Percentiles rank a stretch among this genome's conserved stretches.
phyloP scores from a whole-genome alignment of 1,140 invertebrate genomes.

The Neoseiulus cucumeris region DNA sequence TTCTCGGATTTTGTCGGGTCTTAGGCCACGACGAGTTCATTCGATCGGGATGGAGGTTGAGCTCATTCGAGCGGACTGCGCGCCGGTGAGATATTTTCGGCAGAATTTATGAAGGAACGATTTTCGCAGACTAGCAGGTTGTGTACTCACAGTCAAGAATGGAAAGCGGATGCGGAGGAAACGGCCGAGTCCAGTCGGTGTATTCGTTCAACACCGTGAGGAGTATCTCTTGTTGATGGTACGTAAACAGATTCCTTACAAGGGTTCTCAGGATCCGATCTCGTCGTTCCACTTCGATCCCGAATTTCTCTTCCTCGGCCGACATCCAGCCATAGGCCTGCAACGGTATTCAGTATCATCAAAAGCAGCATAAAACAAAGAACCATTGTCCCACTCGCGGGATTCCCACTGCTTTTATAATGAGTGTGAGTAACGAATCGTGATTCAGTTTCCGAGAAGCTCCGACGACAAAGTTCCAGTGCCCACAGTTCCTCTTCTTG shows the following conservation, averaged over 20 bases:
- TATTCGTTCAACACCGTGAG: conserved; percentile 81
- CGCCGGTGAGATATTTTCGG: too few species aligned
- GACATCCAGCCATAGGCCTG: conserved; percentile 39
- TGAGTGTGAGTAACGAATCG: too few species aligned
- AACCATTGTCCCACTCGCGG: too few species aligned
- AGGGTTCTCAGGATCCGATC: conserved; percentile 81
- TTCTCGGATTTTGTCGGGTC: too few species aligned
- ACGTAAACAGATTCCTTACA: conserved; percentile 38
- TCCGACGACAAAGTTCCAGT: too few species aligned
- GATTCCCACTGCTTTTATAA: too few species aligned
- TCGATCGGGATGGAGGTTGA: too few species aligned
- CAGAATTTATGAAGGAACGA: not conserved
- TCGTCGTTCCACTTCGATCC: conserved; percentile 67
- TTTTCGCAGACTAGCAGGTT: not conserved
- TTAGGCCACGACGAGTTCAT: too few species aligned
- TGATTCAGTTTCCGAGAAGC: too few species aligned
- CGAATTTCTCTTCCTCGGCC: conserved; percentile 73
- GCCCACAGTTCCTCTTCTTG: too few species aligned
- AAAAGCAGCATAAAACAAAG: too few species aligned
- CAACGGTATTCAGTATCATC: not conserved
- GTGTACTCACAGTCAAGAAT: conserved; percentile 38
- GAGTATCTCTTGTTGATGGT: conserved; percentile 38
- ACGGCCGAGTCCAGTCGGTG: conserved; percentile 66
- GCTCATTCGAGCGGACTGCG: too few species aligned
- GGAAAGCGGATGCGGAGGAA: conserved; percentile 46